These are phyloP conservation scores for Coleophora flavipennella DNA, from an alignment of 2,888 invertebrate species.

Conservation along the genomic window DNA sequence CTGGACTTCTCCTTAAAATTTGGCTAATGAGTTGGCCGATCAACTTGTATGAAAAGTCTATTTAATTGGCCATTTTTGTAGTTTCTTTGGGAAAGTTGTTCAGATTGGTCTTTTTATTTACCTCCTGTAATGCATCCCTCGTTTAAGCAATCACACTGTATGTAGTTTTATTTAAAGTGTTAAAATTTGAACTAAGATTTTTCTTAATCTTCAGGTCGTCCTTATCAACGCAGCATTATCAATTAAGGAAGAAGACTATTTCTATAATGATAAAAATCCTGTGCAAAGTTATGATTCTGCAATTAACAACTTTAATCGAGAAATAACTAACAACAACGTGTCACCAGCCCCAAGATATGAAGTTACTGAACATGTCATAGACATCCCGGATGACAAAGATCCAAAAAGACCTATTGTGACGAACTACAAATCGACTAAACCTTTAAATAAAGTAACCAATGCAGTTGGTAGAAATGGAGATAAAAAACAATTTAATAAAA, in stretches of 20 bases:
- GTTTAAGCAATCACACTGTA: too few relatives aligned
- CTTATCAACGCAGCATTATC: not conserved
- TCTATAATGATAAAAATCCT: not conserved
- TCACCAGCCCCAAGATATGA: constrained; percentile 24
- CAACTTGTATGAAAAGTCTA: too few relatives aligned
- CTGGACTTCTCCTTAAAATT: too few relatives aligned
- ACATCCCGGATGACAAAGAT: constrained; percentile 37
- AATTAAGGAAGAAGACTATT: not conserved
- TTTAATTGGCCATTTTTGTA: too few relatives aligned
- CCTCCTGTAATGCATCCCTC: too few relatives aligned
- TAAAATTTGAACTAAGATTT: not conserved
- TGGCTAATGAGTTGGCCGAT: too few relatives aligned
- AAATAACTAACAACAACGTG: too few relatives aligned
- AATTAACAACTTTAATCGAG: too few relatives aligned
- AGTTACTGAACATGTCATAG: constrained; percentile 44
- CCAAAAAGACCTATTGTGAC: constrained; percentile 25
- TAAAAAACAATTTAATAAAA: constrained; percentile 6
- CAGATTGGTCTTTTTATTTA: too few relatives aligned
- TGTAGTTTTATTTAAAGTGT: not conserved
- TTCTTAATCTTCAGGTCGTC: not conserved
- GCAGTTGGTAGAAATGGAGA: not conserved
- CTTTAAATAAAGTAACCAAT: constrained; percentile 26
- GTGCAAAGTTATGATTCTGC: constrained; percentile 1
- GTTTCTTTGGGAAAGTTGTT: too few relatives aligned
- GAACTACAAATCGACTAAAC: constrained; percentile 25